These are phyloP conservation scores for Aphaenogaster floridana DNA, from an alignment of 1,140 invertebrate genomes.

Conservation along the genomic window DNA sequence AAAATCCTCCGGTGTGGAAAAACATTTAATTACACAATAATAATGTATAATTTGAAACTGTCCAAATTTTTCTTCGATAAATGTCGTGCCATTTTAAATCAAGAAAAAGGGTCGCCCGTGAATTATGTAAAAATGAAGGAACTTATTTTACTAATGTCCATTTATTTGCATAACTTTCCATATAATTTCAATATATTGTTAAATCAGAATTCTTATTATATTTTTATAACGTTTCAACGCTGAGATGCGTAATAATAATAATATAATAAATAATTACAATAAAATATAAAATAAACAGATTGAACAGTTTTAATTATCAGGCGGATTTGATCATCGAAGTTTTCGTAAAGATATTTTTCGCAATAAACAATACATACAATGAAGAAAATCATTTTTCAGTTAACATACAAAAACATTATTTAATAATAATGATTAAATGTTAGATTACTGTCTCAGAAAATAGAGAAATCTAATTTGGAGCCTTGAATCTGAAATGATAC, in stretches of 20 bases:
- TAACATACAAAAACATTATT: not conserved
- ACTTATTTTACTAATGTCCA: not conserved
- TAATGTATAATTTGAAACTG: not conserved
- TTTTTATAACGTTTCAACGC: not conserved
- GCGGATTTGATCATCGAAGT: not conserved
- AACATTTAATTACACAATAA: not conserved
- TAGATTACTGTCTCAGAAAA: no score
- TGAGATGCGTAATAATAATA: slow-evolving; percentile 8
- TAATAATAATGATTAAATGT: no score
- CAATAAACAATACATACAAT: not conserved
- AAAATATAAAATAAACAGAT: not conserved
- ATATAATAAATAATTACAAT: slow-evolving; percentile 9
- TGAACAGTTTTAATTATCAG: not conserved
- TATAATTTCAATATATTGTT: not conserved
- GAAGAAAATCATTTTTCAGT: not conserved
- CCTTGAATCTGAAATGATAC: not conserved
- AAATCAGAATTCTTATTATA: not conserved
- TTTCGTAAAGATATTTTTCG: not conserved
- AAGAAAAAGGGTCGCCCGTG: not conserved
- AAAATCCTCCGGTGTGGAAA: not conserved
- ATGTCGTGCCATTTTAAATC: not conserved
- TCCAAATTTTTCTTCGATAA: not conserved
- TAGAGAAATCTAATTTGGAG: not conserved
- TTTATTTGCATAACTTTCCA: not conserved
- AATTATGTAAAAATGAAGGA: not conserved